A percentile compares a stretch with the other conserved stretches of the same genome.
phyloP scores from a whole-genome alignment of 1,140 invertebrate species.

The Kradibia gibbosae region DNA sequence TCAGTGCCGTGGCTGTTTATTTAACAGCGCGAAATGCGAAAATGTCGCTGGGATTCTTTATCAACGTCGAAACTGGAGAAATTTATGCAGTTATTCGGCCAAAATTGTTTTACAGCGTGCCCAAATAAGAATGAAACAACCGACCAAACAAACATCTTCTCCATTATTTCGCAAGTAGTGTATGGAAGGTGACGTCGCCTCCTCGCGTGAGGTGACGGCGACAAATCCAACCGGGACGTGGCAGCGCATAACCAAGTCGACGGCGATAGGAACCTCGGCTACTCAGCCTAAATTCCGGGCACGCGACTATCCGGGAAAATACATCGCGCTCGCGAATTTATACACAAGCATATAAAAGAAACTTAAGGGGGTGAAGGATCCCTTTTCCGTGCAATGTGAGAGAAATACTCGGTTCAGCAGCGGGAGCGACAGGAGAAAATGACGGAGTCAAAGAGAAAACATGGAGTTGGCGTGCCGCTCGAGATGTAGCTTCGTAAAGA shows the following conservation, averaged over 20 bases:
- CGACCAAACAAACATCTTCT: constrained; percentile 37
- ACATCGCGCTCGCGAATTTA: constrained; percentile 43
- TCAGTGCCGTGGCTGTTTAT: neutral
- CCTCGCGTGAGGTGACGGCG: constrained; percentile 60
- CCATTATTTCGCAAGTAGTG: neutral
- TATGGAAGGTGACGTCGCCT: neutral
- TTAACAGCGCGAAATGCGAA: neutral
- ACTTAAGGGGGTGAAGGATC: neutral
- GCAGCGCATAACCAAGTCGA: constrained; percentile 69
- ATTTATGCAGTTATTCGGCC: constrained; percentile 50
- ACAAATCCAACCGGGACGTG: constrained; percentile 69
- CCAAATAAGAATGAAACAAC: constrained; percentile 36
- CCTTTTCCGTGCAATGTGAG: constrained; percentile 50
- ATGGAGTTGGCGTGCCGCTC: constrained; percentile 21
- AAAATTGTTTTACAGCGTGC: constrained; percentile 49
- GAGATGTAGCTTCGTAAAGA: constrained; percentile 48
- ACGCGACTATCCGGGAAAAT: constrained; percentile 56
- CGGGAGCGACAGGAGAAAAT: neutral
- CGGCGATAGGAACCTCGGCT: constrained; percentile 33
- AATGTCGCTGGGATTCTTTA: constrained; percentile 23
- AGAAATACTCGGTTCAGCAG: constrained; percentile 52
- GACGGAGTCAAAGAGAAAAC: constrained; percentile 30
- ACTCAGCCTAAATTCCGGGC: constrained; percentile 59
- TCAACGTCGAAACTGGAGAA: constrained; percentile 43
- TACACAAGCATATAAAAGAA: constrained; percentile 33